Base-by-base conservation (phyloP, 2,888 invertebrate species). In the Endotricha flammealis region DNA sequence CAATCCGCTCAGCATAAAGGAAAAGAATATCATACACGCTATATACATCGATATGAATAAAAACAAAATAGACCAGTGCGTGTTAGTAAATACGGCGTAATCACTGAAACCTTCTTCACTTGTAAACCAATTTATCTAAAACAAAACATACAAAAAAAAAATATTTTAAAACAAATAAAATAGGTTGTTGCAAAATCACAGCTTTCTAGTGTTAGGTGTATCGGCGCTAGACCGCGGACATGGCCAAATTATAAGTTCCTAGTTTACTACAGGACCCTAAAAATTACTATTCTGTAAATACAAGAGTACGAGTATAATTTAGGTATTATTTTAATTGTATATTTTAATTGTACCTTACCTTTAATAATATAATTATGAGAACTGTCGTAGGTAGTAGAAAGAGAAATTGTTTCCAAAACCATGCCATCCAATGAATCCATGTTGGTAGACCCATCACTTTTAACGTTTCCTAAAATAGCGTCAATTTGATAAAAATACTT, bases 381-480 rank as follows among this genome's bases (percentile, higher is more conserved):
- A 86, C 48, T 0, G 91, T 81, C 0, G 92, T 89, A 23, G 93
- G 64, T 1, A 91, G 50, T 36, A 93, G 82, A 59, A 91, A 91
- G 2, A 92, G 49, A 48, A 95, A 90, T 37, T 92, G 92, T 63
- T 95, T 94, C 27, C 91, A 81, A 70, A 95, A 95, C 95, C 96
- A 96, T 1, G 95, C 94, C 0, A 89, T 67, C 95, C 96, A 96
- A 57, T 96, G 93, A 46, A 95, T 77, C 92, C 94, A 95, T 35
- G 92, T 92, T 17, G 91, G 89, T 14, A 97, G 77, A 1, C 97
- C 97, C 93, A 96, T 95, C 77, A 96, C 94, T 86, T 95, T 95
- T 94, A 96, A 93, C 0, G 95, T 91, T 88, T 96, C 96, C 92
- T 96, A 74, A 46, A 72, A 66, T 2, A 20, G 20, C 6, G 11